Base-by-base conservation (phyloP, 1,140 invertebrate genomes). In the Drosophila takahashii region DNA sequence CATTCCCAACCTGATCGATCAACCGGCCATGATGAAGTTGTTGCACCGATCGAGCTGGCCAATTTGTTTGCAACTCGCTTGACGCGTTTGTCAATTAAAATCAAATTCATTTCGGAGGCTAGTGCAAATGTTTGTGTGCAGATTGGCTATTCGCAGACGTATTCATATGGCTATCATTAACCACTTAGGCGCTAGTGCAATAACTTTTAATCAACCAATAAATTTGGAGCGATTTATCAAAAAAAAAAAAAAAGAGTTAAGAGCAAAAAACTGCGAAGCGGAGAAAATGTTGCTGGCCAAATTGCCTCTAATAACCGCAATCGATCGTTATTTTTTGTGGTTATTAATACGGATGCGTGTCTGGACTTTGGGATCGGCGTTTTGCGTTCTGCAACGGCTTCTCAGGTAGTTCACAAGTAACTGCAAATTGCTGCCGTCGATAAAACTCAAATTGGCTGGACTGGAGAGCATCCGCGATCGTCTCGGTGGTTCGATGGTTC, bases 341-440 rank as follows among this genome's bases (percentile, higher is more conserved):
- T 90, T 90, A 90, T 90, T 90, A 90, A 90, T 87, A 79, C 79
- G 66, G 58, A 72, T 77, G 64, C 50, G 64, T 60, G 79, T 72
- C 65, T 71, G 50, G 39, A 36, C 42, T 32, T 67, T 75, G 51
- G 18, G 71, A 45, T 56, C 60, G 54, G 78, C 48, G 45, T 54
- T 60, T 54, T 59, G 78, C 48, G 45, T 54, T 60, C 59, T 61
- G 69, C 77, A 84, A 81, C 67, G 57, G 90, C 90, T 91, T 86
- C 90, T 91, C 90, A 91, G 85, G 90, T 91, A 91, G 90, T 91
- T 91, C 90, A 86, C 90, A 90, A 91, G 84, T 91, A 91, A 91
- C 79, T 90, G 90, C 81, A 90, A 91, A 90, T 91, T 90, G 85
- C 77, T 90, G 79, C 87, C 77, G 78, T 80, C 84, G 84, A 87